These are phyloP conservation scores for Drosophila borborema DNA, from an alignment of 2,888 invertebrate species.

Conservation along the genomic window DNA sequence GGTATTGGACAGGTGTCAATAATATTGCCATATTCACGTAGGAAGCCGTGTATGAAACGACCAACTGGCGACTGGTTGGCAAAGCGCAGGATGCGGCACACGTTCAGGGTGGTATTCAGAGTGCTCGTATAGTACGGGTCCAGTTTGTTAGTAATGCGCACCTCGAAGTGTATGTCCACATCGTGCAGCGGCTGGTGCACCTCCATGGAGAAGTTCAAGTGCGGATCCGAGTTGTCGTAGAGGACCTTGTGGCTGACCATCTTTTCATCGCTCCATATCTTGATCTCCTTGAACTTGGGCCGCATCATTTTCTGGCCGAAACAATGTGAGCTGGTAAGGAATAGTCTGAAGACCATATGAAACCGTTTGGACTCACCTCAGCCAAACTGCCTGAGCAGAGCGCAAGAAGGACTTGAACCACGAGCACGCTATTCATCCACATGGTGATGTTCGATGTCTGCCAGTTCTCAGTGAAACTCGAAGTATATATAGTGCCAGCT, in stretches of 20 bases:
- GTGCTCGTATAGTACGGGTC: slow-evolving; percentile 70
- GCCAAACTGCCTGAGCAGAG: slow-evolving; percentile 50
- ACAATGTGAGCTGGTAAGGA: background rate
- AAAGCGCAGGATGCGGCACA: slow-evolving; percentile 77
- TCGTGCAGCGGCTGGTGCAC: slow-evolving; percentile 75
- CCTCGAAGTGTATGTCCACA: slow-evolving; percentile 75
- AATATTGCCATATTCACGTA: slow-evolving; percentile 78
- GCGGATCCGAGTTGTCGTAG: slow-evolving; percentile 80
- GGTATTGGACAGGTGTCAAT: slow-evolving; percentile 78
- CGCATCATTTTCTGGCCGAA: slow-evolving; percentile 80
- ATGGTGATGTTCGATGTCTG: slow-evolving; percentile 58
- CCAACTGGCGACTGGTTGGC: slow-evolving; percentile 79
- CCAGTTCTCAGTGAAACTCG: background rate
- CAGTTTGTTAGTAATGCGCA: slow-evolving; percentile 67
- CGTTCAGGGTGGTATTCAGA: slow-evolving; percentile 77
- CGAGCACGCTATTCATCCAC: slow-evolving; percentile 41
- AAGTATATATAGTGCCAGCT: slow-evolving; percentile 52
- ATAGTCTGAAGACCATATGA: background rate
- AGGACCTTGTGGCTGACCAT: slow-evolving; percentile 71
- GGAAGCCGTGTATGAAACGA: slow-evolving; percentile 65
- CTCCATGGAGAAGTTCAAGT: slow-evolving; percentile 80
- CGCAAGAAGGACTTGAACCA: slow-evolving; percentile 59
- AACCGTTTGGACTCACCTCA: slow-evolving; percentile 57
- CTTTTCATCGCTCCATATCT: slow-evolving; percentile 82
- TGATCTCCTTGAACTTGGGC: slow-evolving; percentile 79